Evolutionary conservation across 2,113 vertebrate genomes (phyloP).

Genomic region (Neolamprologus ventralis): DNA sequence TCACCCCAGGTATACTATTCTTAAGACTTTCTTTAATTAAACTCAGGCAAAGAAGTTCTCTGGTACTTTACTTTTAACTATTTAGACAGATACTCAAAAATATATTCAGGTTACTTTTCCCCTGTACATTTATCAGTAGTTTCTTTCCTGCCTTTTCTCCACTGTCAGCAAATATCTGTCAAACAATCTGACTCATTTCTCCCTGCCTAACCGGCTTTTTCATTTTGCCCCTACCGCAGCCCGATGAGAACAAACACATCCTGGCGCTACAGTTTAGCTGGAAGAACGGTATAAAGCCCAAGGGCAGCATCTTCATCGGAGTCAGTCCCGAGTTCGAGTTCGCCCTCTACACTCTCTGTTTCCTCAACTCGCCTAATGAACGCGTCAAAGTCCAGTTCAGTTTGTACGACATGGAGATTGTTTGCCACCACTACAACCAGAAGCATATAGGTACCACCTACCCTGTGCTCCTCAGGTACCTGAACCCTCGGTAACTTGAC

Average conservation of each 20-base stretch:
- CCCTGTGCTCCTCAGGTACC: constrained; percentile 67
- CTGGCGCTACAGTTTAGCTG: constrained; percentile 77
- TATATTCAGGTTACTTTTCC: background rate
- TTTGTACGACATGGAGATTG: constrained; percentile 73
- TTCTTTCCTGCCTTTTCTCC: background rate
- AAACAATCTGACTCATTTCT: background rate
- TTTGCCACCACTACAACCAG: constrained; percentile 75
- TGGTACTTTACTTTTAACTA: background rate
- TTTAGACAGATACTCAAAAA: background rate
- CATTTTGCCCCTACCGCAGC: constrained; percentile 39
- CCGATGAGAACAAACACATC: constrained; percentile 75
- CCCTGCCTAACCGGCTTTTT: background rate
- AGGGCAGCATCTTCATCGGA: constrained; percentile 77
- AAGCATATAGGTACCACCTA: constrained; percentile 77
- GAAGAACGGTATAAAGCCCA: constrained; percentile 76
- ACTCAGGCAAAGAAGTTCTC: background rate
- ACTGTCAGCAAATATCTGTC: background rate
- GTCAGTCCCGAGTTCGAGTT: constrained; percentile 79
- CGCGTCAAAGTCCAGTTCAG: constrained; percentile 73
- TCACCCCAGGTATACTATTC: constrained; percentile 56
- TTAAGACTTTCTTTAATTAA: background rate
- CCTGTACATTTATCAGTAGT: background rate
- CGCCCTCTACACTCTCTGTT: constrained; percentile 75
- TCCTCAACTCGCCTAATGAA: constrained; percentile 71
- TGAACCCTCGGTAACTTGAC: background rate